Evolutionary conservation across 2,888 invertebrate genomes (phyloP), one percentile per base, ranked within the genome.

Genomic region (Tetrapedia diversipes): DNA sequence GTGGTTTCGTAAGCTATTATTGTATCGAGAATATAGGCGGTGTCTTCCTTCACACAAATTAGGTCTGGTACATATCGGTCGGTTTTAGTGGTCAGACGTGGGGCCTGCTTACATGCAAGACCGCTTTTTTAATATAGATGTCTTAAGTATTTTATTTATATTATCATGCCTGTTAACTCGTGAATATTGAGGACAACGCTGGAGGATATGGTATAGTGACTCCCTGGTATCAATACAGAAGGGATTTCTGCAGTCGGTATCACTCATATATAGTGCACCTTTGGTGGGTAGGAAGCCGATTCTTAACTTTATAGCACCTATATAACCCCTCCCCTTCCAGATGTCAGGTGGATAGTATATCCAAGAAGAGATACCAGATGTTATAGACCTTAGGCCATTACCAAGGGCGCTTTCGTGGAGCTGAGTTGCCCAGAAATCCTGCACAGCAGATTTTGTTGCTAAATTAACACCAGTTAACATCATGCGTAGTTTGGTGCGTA

Each of bases 251-350:
- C 47, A 60, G 10, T 34, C 60, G 0, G 45, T n/a, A 4, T 60
- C 22, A n/a, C 19, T 4, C 60, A 60, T 47, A 4, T 60, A 60
- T 0, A 47, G 60, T 47, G n/a, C n/a, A n/a, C n/a, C n/a, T n/a
- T n/a, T n/a, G n/a, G n/a, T n/a, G n/a, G n/a, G n/a, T n/a, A n/a
- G 8, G 4, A 60, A 19, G 29, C 60, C 60, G 10, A 47, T 60
- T 34, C 60, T 47, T 4, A 60, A 32, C 4, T 60, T 29, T 1
- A 60, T 14, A 7, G 60, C 60, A 1, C 47, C 34, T 14, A 60
- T 60, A 34, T 60, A 60, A 14, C 47, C 60, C 14, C 60, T 60
- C 0, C 60, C 60, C 6, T 19, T 60, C 60, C 60, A 60, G 11
- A 34, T 19, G 0, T 60, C 16, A 0, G 60, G 60, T n/a, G 60